Conservation (phyloP, 2,113 vertebrate species). For the Sitta europaea region DNA sequence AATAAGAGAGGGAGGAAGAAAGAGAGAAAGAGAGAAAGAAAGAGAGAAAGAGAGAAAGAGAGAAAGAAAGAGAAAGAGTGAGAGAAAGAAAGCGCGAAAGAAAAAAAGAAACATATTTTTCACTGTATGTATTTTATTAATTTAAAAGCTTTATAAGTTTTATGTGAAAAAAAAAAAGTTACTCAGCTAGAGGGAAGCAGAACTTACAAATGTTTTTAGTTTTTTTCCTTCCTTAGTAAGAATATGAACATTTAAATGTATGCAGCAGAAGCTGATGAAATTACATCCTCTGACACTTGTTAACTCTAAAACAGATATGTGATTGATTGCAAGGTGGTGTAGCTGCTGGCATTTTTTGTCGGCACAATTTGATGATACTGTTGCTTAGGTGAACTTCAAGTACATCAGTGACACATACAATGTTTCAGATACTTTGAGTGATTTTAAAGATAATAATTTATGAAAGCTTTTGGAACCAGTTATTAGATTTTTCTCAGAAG, state of each 20-base stretch:
- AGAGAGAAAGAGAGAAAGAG: too few species aligned
- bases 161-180: background rate
- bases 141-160: background rate
- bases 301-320: conserved; percentile 70
- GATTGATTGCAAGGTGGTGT: conserved; percentile 71
- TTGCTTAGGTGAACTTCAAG: conserved; percentile 75
- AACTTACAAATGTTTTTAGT: conserved; percentile 50
- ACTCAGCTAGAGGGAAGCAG: background rate
- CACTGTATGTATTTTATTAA: background rate
- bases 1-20: accelerated
- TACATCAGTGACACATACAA: conserved; percentile 61
- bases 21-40: background rate
- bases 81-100: too few species aligned
- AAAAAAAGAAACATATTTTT: background rate
- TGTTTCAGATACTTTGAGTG: conserved; percentile 62
- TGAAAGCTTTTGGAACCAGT: conserved; percentile 69
- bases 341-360: conserved; percentile 70
- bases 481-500: conserved; percentile 68
- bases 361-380: conserved; percentile 66
- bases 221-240: conserved; percentile 43
- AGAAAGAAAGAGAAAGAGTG: background rate
- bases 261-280: conserved; percentile 70
- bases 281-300: conserved; percentile 72
- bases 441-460: conserved; percentile 76
- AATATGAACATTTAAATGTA: conserved; percentile 68